Conservation (phyloP, 2,888 invertebrate genomes). For the Ophioninae sp. region DNA sequence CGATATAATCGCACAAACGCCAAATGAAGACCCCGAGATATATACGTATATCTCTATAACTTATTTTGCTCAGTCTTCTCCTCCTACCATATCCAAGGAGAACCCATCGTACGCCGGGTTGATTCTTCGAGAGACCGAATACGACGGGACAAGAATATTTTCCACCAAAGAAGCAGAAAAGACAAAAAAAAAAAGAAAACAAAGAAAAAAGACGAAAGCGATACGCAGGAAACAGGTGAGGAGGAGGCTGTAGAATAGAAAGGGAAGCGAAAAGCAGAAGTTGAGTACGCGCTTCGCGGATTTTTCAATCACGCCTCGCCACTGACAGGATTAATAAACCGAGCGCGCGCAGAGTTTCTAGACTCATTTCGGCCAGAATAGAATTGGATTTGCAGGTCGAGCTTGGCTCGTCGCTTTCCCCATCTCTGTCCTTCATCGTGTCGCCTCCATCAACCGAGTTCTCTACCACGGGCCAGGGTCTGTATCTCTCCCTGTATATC, state of each 20-base stretch:
- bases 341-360: constrained; percentile 71
- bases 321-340: constrained; percentile 79
- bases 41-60: constrained; percentile 39
- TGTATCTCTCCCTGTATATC: constrained; percentile 52
- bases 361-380: constrained; percentile 79
- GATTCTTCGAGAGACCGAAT: not conserved
- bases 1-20: constrained; percentile 28
- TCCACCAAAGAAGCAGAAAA: constrained; percentile 24
- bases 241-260: constrained; percentile 13
- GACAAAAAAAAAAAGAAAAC: not conserved
- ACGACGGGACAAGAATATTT: constrained; percentile 9
- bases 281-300: constrained; percentile 70
- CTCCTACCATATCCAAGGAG: not conserved
- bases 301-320: constrained; percentile 78
- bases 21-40: constrained; percentile 30
- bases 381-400: constrained; percentile 79
- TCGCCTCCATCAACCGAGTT: constrained; percentile 39
- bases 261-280: constrained; percentile 20
- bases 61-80: not conserved
- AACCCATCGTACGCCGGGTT: constrained; percentile 1
- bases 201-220: not conserved
- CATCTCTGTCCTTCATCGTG: constrained; percentile 42
- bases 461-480: constrained; percentile 17
- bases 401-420: constrained; percentile 50
- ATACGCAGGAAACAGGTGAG: not conserved